phyloP scores from a whole-genome alignment of 1,140 invertebrate species.

The Gryllus bimaculatus region DNA sequence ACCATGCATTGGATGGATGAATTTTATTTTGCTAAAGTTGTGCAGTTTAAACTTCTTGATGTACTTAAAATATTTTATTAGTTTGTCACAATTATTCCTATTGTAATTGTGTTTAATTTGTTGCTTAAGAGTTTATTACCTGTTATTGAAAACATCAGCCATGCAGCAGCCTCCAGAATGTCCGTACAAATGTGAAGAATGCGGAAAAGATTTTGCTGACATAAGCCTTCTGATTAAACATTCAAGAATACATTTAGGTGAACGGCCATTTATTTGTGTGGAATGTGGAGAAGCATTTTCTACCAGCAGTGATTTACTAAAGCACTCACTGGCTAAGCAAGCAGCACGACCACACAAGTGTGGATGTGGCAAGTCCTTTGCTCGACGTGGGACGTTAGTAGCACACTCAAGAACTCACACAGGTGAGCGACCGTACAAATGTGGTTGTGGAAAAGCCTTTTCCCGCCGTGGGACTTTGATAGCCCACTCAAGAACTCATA shows the following conservation, averaged over 20 bases:
- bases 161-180: neutral
- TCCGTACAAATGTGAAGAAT: neutral
- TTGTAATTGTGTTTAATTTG: neutral
- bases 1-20: neutral
- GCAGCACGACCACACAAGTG: neutral
- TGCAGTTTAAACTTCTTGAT: neutral
- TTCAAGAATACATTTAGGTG: neutral
- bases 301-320: neutral
- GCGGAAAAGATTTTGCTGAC: neutral
- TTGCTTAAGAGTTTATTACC: neutral
- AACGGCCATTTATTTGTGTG: neutral
- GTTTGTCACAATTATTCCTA: neutral
- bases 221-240: neutral
- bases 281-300: neutral
- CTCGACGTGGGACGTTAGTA: neutral
- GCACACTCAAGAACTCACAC: slow-evolving; percentile 13
- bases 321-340: neutral
- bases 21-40: too few relatives aligned
- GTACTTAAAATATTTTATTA: neutral
- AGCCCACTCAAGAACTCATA: slow-evolving; percentile 35
- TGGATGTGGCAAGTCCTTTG: slow-evolving; percentile 9
- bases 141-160: neutral
- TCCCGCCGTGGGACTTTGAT: slow-evolving; percentile 34
- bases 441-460: slow-evolving; percentile 30
- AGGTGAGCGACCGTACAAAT: slow-evolving; percentile 13